Evolutionary conservation across 1,140 invertebrate species (phyloP), one percentile per base, ranked within the genome.

Genomic region (Bombus waltoni): DNA sequence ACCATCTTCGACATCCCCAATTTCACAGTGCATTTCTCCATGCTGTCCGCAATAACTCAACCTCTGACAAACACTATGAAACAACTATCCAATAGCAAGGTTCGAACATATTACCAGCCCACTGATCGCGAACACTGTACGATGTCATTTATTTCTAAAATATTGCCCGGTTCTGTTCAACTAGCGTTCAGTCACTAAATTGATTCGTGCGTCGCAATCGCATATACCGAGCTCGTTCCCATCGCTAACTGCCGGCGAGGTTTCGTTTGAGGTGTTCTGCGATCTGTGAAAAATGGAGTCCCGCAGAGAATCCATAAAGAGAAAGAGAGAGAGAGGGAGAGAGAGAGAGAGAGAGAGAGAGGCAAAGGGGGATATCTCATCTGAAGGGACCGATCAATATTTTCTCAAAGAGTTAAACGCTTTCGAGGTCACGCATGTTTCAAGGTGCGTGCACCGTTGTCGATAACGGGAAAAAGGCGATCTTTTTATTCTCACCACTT

Each of bases 271-370:
- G 81, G 78, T 85, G 89, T 70, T 89, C 81, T 70, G 75, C 73
- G 88, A 90, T 85, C 89, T 85, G 88, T 86, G 85, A 53, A 89
- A 85, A 90, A 87, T 79, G 78, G 70, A 89, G 85, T 87, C 59
- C 38, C 76, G 9, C 18, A n/a, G 28, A 59, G 82, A 74, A 68
- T 65, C 28, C 11, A n/a, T 32, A 32, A 32, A 32, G 62, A 53
- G 78, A 80, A n/a, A 59, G 80, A 80, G 87, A 87, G 76, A 80
- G 82, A 84, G 70, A 85, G 6, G 35, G 47, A 70, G 22, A 68
- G 71, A 74, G 35, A 32, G 44, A 83, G 62, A 62, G 78, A 88
- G 66, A 90, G 78, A 86, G 40, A 70, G 11, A 83, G 3, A 38
- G 66, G 35, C 6, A 28, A 76, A 65, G 47, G 18, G 47, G 18